phyloP scores from a whole-genome alignment of 2,888 invertebrate genomes.

The Ectemnius cavifrons region DNA sequence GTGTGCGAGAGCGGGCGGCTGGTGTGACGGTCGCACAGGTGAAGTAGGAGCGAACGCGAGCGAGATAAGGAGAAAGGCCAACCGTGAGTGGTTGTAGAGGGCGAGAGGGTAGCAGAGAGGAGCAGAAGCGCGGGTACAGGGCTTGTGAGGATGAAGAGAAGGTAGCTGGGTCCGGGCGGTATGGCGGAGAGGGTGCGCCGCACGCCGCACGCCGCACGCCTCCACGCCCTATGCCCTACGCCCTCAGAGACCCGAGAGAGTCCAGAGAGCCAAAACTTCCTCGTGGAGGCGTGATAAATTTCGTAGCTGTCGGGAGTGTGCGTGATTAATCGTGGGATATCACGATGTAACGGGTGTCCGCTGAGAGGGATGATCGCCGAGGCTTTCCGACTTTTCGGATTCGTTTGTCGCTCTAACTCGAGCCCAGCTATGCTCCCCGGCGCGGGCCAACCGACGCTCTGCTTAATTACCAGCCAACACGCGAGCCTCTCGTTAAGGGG shows the following conservation, averaged over 20 bases:
- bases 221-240: too few species aligned
- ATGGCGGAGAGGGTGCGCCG: too few species aligned
- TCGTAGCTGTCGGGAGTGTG: constrained; percentile 32
- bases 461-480: constrained; percentile 64
- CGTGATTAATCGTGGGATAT: constrained; percentile 52
- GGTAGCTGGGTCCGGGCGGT: background rate
- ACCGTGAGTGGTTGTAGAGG: background rate
- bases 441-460: constrained; percentile 47
- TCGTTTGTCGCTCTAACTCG: constrained; percentile 52
- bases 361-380: constrained; percentile 45
- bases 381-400: constrained; percentile 58
- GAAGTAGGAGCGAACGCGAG: background rate
- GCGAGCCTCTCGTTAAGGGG: constrained; percentile 64
- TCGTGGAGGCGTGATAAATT: constrained; percentile 49
- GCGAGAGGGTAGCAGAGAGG: constrained; percentile 2
- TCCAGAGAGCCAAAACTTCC: constrained; percentile 28
- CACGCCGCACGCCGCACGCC: too few species aligned
- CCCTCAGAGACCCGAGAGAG: too few species aligned
- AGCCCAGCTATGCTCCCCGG: constrained; percentile 3
- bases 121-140: background rate
- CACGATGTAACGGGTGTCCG: constrained; percentile 49
- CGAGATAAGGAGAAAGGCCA: constrained; percentile 5
- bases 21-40: background rate
- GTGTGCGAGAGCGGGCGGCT: background rate
- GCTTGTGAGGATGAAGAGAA: too few species aligned